Evolutionary conservation across 2,888 invertebrate species (phyloP), one percentile per base, ranked within the genome.

Genomic region (Hydrotaea diabolus): DNA sequence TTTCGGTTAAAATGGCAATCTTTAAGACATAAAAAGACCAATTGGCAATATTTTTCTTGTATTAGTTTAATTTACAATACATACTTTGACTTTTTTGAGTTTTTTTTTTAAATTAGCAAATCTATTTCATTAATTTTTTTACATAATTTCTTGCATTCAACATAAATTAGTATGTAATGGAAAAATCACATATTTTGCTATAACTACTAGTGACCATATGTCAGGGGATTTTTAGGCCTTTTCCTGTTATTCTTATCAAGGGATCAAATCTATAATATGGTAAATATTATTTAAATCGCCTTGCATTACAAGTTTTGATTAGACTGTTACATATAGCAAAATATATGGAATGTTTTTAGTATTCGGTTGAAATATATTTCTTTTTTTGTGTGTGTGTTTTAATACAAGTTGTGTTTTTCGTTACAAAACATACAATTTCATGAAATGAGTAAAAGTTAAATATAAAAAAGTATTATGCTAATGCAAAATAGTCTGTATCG

Each of bases 271-370:
- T 43, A 43, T 2, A 43, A 43, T 43, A 43, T 43, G 4, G n/a
- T 2, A 59, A 15, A 39, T 19, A 21, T 8, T 55, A 57, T 83
- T 73, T 2, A 46, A 55, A 15, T 57, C 13, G 53, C 26, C 11
- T 62, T 71, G 8, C 19, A n/a, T 64, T 53, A 66, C 57, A 7
- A 31, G 7, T 31, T 31, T 31, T 31, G 31, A 31, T 31, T 31
- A 4, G 31, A 31, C 31, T 31, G 31, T n/a, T n/a, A n/a, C n/a
- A 31, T 79, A 80, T 81, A 78, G 79, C 86, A 85, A 87, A 85
- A 82, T 80, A 82, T 74, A 74, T 86, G 86, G 86, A 87, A 87
- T 87, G 86, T 86, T 85, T 66, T 82, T 83, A 83, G 80, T 78
- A 82, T 62, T 75, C 66, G 17, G 36, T 71, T 49, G 66, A 75